Evolutionary conservation across 2,113 vertebrate genomes (phyloP).

Genomic region (Cairina moschata): DNA sequence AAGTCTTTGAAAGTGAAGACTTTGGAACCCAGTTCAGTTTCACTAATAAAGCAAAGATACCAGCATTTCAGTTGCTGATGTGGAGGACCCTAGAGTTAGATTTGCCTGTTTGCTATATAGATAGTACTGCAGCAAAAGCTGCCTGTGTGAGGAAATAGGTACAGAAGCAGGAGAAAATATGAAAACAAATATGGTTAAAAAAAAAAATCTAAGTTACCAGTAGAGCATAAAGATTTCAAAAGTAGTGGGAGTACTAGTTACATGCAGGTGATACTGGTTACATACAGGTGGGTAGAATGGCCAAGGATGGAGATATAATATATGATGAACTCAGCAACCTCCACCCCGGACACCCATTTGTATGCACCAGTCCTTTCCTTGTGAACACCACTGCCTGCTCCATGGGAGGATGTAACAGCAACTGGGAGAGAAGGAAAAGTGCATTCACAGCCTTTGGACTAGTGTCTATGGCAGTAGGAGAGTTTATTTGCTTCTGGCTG

Average conservation of each 20-base stretch:
- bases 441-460: not conserved
- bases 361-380: not conserved
- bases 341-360: rapidly evolving
- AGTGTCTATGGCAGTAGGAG: not conserved
- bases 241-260: not conserved
- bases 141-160: not conserved
- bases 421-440: not conserved
- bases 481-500: not conserved
- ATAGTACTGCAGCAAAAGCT: not conserved
- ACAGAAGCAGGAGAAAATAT: not conserved
- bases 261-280: not conserved
- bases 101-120: not conserved
- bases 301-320: not conserved
- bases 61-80: not conserved
- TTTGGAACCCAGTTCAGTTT: not conserved
- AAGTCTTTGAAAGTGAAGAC: not conserved
- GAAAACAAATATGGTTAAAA: not conserved
- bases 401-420: not conserved
- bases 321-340: rapidly evolving
- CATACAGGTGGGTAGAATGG: not conserved
- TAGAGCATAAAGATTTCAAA: not conserved
- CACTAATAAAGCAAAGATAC: not conserved
- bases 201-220: not conserved
- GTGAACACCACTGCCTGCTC: not conserved
- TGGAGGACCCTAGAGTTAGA: not conserved